Evolutionary conservation across 2,888 invertebrate genomes (phyloP), one percentile per base, ranked within the genome.

Genomic region (Tiphia femorata): DNA sequence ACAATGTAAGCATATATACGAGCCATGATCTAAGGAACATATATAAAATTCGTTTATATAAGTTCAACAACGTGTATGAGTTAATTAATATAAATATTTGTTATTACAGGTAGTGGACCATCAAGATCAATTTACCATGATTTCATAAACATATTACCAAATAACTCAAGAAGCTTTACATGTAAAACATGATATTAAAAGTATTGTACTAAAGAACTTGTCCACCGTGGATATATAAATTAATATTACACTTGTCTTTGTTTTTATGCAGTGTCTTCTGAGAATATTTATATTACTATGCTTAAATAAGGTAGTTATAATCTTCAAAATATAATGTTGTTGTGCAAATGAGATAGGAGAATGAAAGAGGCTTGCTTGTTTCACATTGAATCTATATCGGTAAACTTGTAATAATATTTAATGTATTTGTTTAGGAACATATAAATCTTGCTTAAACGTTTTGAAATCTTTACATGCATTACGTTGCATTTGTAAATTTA

Each of bases 401-500:
- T 30, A 23, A 62, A 50, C 38, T 66, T 58, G 49, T 58, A 49
- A 42, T 25, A 40, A 48, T 54, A 59, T 42, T 62, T 49, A 38
- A 44, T 56, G 53, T 66, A 59, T 25, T 64, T 37, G 25, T 60
- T 58, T 48, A 51, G 20, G 19, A 46, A 37, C 38, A 48, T 21
- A 33, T 14, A 14, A 42, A 37, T 58, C 46, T 58, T 47, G 58
- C 59, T 60, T 52, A 30, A 33, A 40, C 53, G 55, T 70, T 72
- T 62, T 59, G 20, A 41, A 52, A 38, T 69, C 59, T 68, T 76
- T 75, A 61, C 62, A 70, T 67, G 47, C 47, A 63, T 76, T 78
- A 69, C 55, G 76, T 79, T 77, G 69, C 77, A 72, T 79, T 80
- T 80, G 69, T 76, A 72, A 75, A 76, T 74, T 70, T 70, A 71